These are phyloP conservation scores for Camponotus floridanus DNA, from an alignment of 1,140 invertebrate species.

Conservation along the genomic window DNA sequence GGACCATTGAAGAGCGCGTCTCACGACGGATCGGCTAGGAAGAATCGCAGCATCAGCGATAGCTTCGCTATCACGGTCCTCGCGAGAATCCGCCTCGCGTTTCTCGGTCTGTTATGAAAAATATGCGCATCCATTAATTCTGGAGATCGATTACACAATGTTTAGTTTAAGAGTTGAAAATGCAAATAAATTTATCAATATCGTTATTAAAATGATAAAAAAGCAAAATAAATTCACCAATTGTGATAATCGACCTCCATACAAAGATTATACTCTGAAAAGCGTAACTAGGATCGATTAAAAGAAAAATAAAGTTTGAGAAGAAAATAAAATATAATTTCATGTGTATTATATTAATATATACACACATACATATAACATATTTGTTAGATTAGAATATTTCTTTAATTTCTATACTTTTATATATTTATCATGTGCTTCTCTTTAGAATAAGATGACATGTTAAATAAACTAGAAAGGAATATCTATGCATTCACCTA, in stretches of 20 bases:
- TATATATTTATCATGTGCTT: not conserved
- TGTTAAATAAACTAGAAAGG: not conserved
- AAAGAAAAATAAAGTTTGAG: not conserved
- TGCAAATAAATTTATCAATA: not conserved
- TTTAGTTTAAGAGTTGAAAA: not conserved
- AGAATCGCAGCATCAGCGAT: constrained; percentile 79
- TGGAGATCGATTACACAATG: not conserved
- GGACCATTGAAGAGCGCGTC: constrained; percentile 81
- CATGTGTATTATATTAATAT: too few species aligned
- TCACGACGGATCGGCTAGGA: constrained; percentile 80
- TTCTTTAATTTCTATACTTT: not conserved
- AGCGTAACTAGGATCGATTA: constrained; percentile 24
- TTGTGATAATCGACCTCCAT: constrained; percentile 33
- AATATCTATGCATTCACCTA: not conserved
- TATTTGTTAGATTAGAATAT: not conserved
- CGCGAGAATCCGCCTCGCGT: constrained; percentile 75
- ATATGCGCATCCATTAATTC: constrained; percentile 10
- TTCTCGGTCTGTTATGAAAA: constrained; percentile 40
- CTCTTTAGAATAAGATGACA: not conserved
- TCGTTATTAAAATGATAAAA: not conserved
- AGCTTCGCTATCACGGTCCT: constrained; percentile 76
- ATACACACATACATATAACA: not conserved
- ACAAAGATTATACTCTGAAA: not conserved
- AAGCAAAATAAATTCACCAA: not conserved
- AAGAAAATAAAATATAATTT: not conserved